A percentile compares a stretch with the other conserved stretches of the same genome.
These are phyloP conservation scores for Caenorhabditis inopinata DNA, from an alignment of 1,140 invertebrate species.

Conservation along the genomic window DNA sequence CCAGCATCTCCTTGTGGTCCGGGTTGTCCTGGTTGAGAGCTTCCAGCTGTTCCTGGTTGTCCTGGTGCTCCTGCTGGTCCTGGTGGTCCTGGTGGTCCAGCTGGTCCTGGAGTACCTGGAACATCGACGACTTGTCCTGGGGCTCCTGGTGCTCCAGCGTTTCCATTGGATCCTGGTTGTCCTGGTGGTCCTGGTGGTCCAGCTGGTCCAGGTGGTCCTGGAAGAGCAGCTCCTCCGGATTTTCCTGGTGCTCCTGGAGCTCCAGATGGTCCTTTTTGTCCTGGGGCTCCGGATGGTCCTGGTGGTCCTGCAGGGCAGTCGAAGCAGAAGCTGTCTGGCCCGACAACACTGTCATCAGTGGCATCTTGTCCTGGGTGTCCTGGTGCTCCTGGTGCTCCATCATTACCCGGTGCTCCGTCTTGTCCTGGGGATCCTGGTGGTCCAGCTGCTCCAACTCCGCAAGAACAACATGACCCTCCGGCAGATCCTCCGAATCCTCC, in stretches of 20 bases:
- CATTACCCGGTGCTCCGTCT: constrained; percentile 39
- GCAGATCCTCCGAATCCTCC: not conserved
- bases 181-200: constrained; percentile 47
- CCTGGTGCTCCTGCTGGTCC: constrained; percentile 47
- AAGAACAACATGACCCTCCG: constrained; percentile 46
- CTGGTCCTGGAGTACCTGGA: constrained; percentile 46
- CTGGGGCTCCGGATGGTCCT: constrained; percentile 41
- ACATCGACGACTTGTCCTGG: constrained; percentile 44
- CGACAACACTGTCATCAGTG: not conserved
- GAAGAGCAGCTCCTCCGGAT: constrained; percentile 30
- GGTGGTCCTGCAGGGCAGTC: constrained; percentile 45
- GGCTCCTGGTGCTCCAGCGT: constrained; percentile 42
- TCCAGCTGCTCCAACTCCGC: constrained; percentile 45
- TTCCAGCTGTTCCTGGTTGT: constrained; percentile 40
- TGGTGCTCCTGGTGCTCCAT: constrained; percentile 5
- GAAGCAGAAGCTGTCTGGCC: constrained; percentile 46
- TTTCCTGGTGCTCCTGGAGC: constrained; percentile 33
- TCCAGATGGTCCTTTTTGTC: constrained; percentile 44
- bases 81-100: constrained; percentile 50
- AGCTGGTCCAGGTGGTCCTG: constrained; percentile 43
- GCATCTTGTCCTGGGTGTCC: constrained; percentile 39
- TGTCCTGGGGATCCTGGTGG: constrained; percentile 41
- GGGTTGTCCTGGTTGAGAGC: constrained; percentile 39
- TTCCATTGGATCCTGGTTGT: constrained; percentile 43
- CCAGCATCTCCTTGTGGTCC: constrained; percentile 55